Conservation (phyloP, 2,797 vertebrate genomes). For the Acomys russatus region DNA sequence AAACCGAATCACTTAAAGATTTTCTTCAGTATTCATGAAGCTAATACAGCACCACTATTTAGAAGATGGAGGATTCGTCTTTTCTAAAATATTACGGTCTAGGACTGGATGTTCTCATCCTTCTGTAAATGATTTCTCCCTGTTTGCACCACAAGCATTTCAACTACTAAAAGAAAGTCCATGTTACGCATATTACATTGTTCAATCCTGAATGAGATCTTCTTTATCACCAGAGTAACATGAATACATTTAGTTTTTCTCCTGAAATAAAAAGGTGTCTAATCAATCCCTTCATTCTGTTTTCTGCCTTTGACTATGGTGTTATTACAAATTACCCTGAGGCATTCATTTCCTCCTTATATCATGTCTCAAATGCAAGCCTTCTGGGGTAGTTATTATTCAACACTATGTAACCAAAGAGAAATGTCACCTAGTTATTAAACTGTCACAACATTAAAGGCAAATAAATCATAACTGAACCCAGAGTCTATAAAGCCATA, state of each 20-base stretch:
- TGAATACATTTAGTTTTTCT: conserved; percentile 80
- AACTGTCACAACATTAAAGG: conserved; percentile 84
- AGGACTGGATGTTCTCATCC: neutral
- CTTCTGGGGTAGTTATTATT: conserved; percentile 82
- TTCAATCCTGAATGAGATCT: conserved; percentile 80
- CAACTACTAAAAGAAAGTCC: conserved; percentile 45
- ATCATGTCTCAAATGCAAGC: conserved; percentile 78
- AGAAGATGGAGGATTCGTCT: neutral
- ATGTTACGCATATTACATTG: neutral
- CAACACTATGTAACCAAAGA: conserved; percentile 70
- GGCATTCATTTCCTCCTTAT: conserved; percentile 84
- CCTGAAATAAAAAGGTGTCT: conserved; percentile 77
- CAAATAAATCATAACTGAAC: conserved; percentile 82
- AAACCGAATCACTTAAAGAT: conserved; percentile 1
- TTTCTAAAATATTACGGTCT: neutral
- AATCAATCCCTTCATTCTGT: conserved; percentile 76
- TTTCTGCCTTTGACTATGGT: conserved; percentile 82
- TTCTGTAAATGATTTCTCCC: neutral
- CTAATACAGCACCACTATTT: neutral
- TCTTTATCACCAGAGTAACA: conserved; percentile 71
- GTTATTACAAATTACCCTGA: conserved; percentile 83
- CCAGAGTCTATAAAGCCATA: conserved; percentile 61
- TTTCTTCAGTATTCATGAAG: conserved; percentile 26
- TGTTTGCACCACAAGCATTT: neutral
- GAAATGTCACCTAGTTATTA: conserved; percentile 85